Base-by-base conservation (phyloP, 2,113 vertebrate species). In the Anthoscopus minutus region DNA sequence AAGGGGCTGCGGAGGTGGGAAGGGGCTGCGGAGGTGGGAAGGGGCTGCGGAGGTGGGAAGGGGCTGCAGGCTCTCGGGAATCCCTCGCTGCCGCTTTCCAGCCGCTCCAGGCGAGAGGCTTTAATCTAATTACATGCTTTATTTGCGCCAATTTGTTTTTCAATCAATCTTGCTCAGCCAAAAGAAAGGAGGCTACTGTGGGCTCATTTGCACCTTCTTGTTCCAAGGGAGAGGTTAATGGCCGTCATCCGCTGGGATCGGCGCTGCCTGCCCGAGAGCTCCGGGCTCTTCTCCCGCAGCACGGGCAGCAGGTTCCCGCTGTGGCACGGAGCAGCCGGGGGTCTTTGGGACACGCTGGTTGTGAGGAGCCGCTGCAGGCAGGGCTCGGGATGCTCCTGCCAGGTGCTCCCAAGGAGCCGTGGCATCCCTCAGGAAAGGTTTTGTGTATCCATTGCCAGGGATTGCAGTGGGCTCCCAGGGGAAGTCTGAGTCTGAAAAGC, bases 81-180 rank as follows among this genome's bases (percentile, higher is more conserved):
- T 37, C 23, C 33, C 96, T 97, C 81, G 65, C 79, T 62, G 77
- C 88, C 35, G 71, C 92, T 94, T 96, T 95, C 96, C 94, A 70
- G 96, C 97, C 86, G 93, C 97, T 96, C 95, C 89, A 70, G 97
- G 98, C 98, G 91, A 98, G 97, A 98, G 97, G 92, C 98, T 98
- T 98, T 99, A 99, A 99, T 99, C 99, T 98, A 99, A 99, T 99
- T 99, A 99, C 98, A 99, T 99, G 98, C 99, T 99, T 99, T 99
- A 99, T 99, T 99, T 99, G 98, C 98, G 92, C 96, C 98, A 99
- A 99, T 99, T 99, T 99, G 99, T 99, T 99, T 99, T 98, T 98
- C 99, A 99, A 98, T 99, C 98, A 98, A 98, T 99, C 98, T 98
- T 98, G 97, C 97, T 98, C 98, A 98, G 96, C 95, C 97, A 97